Base-by-base conservation (phyloP, 2,888 invertebrate genomes). In the Anoncus sp. region DNA sequence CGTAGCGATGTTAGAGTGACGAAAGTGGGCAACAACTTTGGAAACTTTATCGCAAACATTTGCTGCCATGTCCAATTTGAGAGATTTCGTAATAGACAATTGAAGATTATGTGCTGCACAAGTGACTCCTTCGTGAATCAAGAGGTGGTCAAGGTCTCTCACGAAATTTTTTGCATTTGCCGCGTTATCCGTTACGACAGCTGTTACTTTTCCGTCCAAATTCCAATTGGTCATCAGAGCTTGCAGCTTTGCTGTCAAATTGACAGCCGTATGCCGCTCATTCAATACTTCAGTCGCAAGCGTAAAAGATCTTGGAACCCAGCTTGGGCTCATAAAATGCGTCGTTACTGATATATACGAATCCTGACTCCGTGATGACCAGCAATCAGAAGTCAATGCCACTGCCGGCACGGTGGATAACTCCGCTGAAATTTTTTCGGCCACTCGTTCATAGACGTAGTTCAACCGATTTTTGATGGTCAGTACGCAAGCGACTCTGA, bases 211-310 rank as follows among this genome's bases (percentile, higher is more conserved):
- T 5, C 38, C 75, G 35, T 22, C 47, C 1, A 75, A 14, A 16
- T 70, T 45, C 75, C 75, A 70, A n/a, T 63, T 20, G 2, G 2
- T 55, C 49, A 70, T 60, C 10, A 38, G 27, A 1, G 12, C 12
- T 1, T 63, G 27, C 9, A 63, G 31, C 38, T 14, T 57, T 2
- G 66, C 38, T 3, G 69, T 60, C n/a, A 77, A 31, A 18, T 74
- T 73, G 9, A 14, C 35, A 49, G 73, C 53, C 22, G 77, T 77
- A 31, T 77, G 71, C 1, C 78, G 60, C 53, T 71, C 75, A n/a
- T 18, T 35, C 66, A 78, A 53, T 38, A 35, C 55, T 14, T 75
- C 65, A 2, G 75, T 78, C 16, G 59, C 20, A 18, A 78, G 51
- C 5, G 53, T 53, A 38, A 51, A 67, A 3, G 27, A 45, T 45